Base-by-base conservation (phyloP, 2,888 invertebrate genomes). In the Aporophyla lueneburgensis region DNA sequence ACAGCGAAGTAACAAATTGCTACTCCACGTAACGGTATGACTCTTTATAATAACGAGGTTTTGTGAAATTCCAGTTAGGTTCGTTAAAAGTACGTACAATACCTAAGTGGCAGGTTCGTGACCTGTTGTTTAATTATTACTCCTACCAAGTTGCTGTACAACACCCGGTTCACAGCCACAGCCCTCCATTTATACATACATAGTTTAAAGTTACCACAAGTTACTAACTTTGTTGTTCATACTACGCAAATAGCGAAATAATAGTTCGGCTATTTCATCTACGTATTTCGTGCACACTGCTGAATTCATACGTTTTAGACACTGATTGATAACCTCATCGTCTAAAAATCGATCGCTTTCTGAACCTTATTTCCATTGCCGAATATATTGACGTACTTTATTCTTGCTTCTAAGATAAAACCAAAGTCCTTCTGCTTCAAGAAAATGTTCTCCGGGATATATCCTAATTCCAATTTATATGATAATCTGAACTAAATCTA, bases 101-200 rank as follows among this genome's bases (percentile, higher is more conserved):
- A 78, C 62, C 19, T 56, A 61, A 70, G 78, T 71, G 65, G 71
- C 75, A 59, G 63, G 80, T 80, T 78, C 80, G 78, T 78, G 78
- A 78, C 74, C 74, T 78, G 58, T 0, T 80, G 74, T 78, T 74
- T 78, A 73, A 80, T 80, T 73, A 77, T 78, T 80, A 80, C 24
- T 46, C n/a, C 24, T 53, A 43, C 43, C n/a, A 63, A 80, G 74
- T 78, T 74, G 19, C 14, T 51, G 43, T 33, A 46, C 74, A 80
- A 33, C 56, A 59, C 51, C 24, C 43, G 43, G 51, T 43, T 72
- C 49, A 54, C 40, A 33, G 16, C 61, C 49, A 54, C 40, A 33
- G 16, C 61, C 62, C 46, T 27, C 58, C 27, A 43, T n/a, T 19
- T 54, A 21, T 75, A 74, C 51, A 19, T 63, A 76, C 53, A 54